A percentile compares a stretch with the other conserved stretches of the same genome.
Conservation (phyloP, 2,888 invertebrate species). For the Eristalinus sepulchralis region DNA sequence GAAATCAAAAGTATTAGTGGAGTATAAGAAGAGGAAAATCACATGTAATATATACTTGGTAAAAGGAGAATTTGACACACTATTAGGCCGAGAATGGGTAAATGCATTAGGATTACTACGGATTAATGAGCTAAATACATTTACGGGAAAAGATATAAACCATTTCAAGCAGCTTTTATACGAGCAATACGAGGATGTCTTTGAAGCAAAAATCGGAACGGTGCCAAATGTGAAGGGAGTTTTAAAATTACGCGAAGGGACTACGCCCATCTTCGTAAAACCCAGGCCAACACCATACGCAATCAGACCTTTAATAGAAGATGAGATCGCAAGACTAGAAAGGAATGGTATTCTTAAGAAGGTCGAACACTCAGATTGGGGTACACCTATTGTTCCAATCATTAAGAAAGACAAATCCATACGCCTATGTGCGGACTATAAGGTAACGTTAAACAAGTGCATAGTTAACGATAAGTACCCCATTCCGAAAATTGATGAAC, state of each 20-base stretch:
- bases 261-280: constrained; percentile 27
- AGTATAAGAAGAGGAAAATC: too few species aligned
- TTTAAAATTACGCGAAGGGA: constrained; percentile 28
- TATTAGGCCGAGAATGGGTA: too few species aligned
- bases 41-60: too few species aligned
- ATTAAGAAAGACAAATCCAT: constrained; percentile 24
- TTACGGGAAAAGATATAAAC: constrained; percentile 1
- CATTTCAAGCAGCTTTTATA: constrained; percentile 16
- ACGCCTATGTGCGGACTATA: constrained; percentile 25
- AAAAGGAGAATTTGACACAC: too few species aligned
- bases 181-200: constrained; percentile 35
- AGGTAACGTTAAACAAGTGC: constrained; percentile 34
- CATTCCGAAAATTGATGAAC: constrained; percentile 12
- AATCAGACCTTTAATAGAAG: constrained; percentile 22
- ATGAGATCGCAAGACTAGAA: constrained; percentile 29
- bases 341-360: constrained; percentile 10
- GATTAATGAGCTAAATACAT: constrained; percentile 14
- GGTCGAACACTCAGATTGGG: constrained; percentile 39
- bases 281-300: constrained; percentile 25
- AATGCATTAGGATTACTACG: constrained; percentile 13
- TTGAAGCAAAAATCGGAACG: constrained; percentile 33
- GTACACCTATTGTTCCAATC: constrained; percentile 36
- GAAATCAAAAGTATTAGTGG: too few species aligned
- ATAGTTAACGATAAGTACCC: constrained; percentile 34
- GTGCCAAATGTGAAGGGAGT: constrained; percentile 33